phyloP scores from a whole-genome alignment of 2,888 invertebrate genomes.

The Pocota personata region DNA sequence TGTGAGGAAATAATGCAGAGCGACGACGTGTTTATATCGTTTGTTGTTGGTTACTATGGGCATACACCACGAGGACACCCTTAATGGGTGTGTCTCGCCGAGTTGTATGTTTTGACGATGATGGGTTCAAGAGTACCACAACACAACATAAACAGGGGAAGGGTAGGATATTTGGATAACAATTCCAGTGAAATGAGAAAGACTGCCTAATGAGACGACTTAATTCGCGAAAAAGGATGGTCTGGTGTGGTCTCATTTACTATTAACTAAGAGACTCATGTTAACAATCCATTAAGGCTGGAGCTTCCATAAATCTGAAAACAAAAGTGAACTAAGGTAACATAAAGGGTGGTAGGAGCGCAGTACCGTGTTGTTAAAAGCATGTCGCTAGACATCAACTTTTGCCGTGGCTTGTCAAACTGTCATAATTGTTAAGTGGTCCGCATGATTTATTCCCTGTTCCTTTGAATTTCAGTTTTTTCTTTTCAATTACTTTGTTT shows the following conservation, averaged over 20 bases:
- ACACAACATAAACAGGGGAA: background rate
- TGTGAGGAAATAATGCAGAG: constrained; percentile 1
- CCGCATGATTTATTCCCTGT: background rate
- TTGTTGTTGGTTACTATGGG: constrained; percentile 20
- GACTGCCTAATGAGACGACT: background rate
- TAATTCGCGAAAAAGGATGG: background rate
- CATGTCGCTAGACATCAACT: too few species aligned
- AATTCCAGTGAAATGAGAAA: background rate
- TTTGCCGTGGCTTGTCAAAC: too few species aligned
- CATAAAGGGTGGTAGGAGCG: too few species aligned
- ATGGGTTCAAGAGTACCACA: constrained; percentile 27
- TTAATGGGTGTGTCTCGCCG: constrained; percentile 53
- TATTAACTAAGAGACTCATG: background rate
- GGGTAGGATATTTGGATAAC: background rate
- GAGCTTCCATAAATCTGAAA: background rate
- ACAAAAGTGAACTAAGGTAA: background rate
- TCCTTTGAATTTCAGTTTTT: too few species aligned
- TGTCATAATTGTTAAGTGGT: background rate
- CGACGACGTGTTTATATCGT: constrained; percentile 14
- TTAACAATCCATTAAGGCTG: constrained; percentile 12
- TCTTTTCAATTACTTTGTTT: too few species aligned
- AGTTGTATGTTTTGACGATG: constrained; percentile 30
- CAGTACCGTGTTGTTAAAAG: too few species aligned
- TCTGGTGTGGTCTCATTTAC: background rate
- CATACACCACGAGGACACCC: background rate